Base-by-base conservation (phyloP, 23 tunicate genomes). In the Aplidium turbinatum region DNA sequence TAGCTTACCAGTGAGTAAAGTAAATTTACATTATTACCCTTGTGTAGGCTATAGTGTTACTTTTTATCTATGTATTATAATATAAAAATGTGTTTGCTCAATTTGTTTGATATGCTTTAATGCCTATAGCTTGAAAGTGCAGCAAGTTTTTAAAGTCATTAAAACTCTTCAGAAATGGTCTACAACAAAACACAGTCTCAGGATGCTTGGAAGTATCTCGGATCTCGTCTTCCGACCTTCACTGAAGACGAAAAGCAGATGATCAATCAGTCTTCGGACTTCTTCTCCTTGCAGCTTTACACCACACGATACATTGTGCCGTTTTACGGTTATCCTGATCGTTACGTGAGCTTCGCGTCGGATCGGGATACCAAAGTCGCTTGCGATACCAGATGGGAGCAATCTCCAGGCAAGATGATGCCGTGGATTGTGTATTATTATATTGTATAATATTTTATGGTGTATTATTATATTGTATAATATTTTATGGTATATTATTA, bases 221-320 rank as follows among this genome's bases (percentile, higher is more conserved):
- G 87, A 29, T 80, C 92, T 7, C 57, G 96, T 1, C 75, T 95
- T 0, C 99, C 99, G 0, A 84, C 65, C 55, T 95, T 95, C 63
- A 95, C 96, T 1, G 87, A 78, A 42, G 96, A 79, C 28, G 82
- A 95, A 53, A 95, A 88, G 53, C 46, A 47, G 3, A 31, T 77
- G 38, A 7, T 95, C 57, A 88, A 83, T 32, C 83, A 84, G 26
- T 46, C 92, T 1, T 67, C 89, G 0, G 99, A 95, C 61, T 95
- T 91, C 66, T 95, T 88, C 64, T 90, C 93, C 6, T 39, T 95
- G 70, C 99, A 95, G 60, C 80, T 70, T 69, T 95, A 95, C 56
- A 78, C 99, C 20, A 67, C 92, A 0, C 29, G 91, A 68, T 85
- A 76, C 47, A 39, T 73, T 19, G 73, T 27, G 30, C 91, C 91